Base-by-base conservation (phyloP, 2,113 vertebrate genomes). In the Tragelaphus buxtoni region DNA sequence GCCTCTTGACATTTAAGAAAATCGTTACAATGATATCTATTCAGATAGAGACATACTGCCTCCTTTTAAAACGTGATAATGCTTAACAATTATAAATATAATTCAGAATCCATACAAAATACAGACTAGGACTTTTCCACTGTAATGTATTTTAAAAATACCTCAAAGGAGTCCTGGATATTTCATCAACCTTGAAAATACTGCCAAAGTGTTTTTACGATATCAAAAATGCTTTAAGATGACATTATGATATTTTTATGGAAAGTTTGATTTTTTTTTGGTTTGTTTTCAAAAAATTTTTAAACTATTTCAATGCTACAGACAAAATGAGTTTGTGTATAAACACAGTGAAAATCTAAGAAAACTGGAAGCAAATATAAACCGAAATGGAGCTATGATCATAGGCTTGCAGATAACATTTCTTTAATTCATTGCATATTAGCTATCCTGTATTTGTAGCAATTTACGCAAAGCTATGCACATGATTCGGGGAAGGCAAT, bases 1-100 rank as follows among this genome's bases (percentile, higher is more conserved):
- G 63, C n/a, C 89, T 95, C 61, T 32, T 94, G 69, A 83, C 69
- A 90, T 94, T 97, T 88, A 87, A 87, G 60, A 63, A 90, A 95
- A 95, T 72, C 30, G 12, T 61, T 69, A 7, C 47, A 94, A 90
- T 17, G 13, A 65, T 69, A 96, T 85, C 20, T 90, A 61, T 82
- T 94, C 30, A 53, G 55, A 96, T 58, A 91, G 55, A 95, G 49
- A 55, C 28, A 26, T 53, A 14, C 28, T 72, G 53, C 24, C 72
- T 87, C 60, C n/a, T 83, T 94, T 61, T 79, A 88, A 63, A 90
- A 17, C 58, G 74, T 49, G 39, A 26, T 83, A 86, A 91, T 79
- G 4, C 17, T 74, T 74, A 72, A 76, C 16, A 92, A 88, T 95
- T 96, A 91, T 16, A 94, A 91, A 88, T 77, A 79, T 51, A 96